Evolutionary conservation across 2,113 vertebrate species (phyloP), one percentile per base, ranked within the genome.

Genomic region (Tricholaema leucomelas): DNA sequence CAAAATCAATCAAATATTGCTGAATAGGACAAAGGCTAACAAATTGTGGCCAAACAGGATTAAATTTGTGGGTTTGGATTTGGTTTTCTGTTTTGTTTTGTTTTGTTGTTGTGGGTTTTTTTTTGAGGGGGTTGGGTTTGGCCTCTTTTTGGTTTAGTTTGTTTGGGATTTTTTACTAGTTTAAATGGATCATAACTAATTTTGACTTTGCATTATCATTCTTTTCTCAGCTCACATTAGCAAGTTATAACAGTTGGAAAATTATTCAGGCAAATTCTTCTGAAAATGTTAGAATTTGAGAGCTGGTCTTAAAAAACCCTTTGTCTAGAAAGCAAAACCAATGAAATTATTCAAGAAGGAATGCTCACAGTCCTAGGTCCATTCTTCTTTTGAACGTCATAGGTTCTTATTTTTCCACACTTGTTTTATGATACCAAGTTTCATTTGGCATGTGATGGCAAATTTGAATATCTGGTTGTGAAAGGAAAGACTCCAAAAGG

Each of bases 1-100:
- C 70, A 87, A 95, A 96, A 95, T 93, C 87, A 92, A 85, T 88
- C 55, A 63, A 76, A 48, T 85, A 87, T 73, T 94, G 88, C 78
- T 91, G 56, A 84, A 15, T 12, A 65, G 31, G 25, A 79, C 59
- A 84, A 91, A 92, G 46, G 46, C 20, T 85, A 93, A 90, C 59
- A 77, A 79, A 31, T 55, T 85, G 80, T 46, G 60, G 33, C 31
- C 55, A 66, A 24, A n/a, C 7, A 85, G 30, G 55, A 65, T 79
- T 87, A 79, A 88, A 80, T 88, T 87, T 61, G 18, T 52, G 3
- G 2, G 55, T 27, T n/a, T 66, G 16, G 40, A 24, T 56, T 2
- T 24, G 24, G 27, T 2, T 4, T 14, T 3, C 12, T 24, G 4
- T 7, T 16, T 36, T 18, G 3, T 4, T 12, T 55, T 6, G 27